Evolutionary conservation across 2,797 vertebrate species (phyloP).

Genomic region (Falco concolor): DNA sequence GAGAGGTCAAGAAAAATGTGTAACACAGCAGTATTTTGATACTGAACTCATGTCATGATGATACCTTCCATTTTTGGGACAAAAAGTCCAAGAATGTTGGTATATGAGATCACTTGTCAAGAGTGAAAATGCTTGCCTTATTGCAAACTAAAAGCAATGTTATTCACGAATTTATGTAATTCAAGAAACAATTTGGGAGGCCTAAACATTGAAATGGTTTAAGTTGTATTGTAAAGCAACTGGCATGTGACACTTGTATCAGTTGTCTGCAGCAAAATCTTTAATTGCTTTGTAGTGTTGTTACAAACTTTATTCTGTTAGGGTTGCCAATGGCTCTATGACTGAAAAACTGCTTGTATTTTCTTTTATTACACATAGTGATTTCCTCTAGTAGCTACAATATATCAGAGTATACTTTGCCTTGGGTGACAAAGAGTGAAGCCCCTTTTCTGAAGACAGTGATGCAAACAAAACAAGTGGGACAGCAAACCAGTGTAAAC

Average conservation of each 20-base stretch:
- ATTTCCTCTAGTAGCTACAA: background rate
- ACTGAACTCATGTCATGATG: background rate
- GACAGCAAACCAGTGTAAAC: background rate
- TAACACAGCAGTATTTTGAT: background rate
- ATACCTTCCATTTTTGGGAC: background rate
- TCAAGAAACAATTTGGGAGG: background rate
- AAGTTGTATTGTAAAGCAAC: background rate
- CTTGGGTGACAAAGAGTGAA: background rate
- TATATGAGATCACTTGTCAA: background rate
- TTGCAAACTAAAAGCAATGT: background rate
- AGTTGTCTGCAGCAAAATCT: background rate
- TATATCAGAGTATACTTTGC: background rate
- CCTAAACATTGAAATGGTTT: background rate
- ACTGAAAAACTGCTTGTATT: background rate
- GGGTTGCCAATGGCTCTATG: background rate
- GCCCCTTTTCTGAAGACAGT: background rate
- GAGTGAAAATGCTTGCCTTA: background rate
- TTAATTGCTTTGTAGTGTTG: background rate
- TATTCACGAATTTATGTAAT: background rate
- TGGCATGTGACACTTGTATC: background rate
- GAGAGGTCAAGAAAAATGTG: background rate
- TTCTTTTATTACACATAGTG: background rate
- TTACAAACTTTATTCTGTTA: background rate
- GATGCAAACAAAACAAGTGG: background rate
- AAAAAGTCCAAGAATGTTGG: background rate